A percentile compares a stretch with the other conserved stretches of the same genome.
These are phyloP conservation scores for Poeciliopsis turneri DNA, from an alignment of 2,797 vertebrate genomes.

Conservation along the genomic window DNA sequence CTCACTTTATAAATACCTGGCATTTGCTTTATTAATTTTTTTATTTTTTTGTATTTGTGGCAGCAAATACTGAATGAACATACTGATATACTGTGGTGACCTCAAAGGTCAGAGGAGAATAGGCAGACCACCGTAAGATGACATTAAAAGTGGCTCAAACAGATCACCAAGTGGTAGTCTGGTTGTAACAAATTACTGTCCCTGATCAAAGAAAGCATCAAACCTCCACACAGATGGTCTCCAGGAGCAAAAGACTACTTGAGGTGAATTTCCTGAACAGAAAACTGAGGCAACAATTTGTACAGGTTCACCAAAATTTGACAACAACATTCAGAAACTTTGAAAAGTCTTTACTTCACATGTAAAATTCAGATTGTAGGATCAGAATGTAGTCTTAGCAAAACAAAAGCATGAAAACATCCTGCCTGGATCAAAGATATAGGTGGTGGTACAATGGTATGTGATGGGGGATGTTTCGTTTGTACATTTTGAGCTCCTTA, in stretches of 20 bases:
- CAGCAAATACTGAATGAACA: not conserved
- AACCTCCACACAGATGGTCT: not conserved
- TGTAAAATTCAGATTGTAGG: no score
- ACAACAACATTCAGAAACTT: not conserved
- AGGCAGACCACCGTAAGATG: not conserved
- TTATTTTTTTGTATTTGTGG: not conserved
- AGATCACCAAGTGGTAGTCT: not conserved
- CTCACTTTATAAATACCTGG: slow-evolving; percentile 52
- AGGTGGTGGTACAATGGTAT: not conserved
- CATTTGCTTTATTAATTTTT: slow-evolving; percentile 43
- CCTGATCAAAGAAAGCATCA: not conserved
- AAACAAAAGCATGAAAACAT: not conserved
- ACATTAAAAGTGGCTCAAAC: not conserved
- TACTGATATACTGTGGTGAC: not conserved
- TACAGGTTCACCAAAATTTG: not conserved
- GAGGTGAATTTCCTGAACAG: not conserved
- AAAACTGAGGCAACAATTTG: not conserved
- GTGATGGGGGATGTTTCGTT: not conserved
- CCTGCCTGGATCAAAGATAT: not conserved
- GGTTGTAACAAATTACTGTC: not conserved
- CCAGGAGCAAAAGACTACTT: not conserved
- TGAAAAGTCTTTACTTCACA: not conserved
- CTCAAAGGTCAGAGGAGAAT: not conserved
- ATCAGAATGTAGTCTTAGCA: not conserved
- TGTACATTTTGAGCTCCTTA: not conserved